Base-by-base conservation (phyloP, 2,797 vertebrate genomes). In the Amniataba percoides region DNA sequence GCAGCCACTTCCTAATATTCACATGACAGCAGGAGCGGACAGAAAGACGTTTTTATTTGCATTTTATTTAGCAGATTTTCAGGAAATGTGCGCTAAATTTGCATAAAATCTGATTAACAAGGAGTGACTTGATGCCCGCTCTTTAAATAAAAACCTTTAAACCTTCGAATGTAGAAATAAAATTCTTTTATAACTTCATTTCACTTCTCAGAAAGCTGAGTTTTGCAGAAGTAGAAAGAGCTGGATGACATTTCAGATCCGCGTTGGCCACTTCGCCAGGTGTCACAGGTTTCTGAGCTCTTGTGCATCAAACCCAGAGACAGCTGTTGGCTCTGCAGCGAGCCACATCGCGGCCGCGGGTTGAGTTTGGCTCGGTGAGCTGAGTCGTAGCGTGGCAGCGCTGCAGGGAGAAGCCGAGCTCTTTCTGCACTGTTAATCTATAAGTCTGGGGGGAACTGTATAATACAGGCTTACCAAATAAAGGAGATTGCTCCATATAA, bases 401-500 rank as follows among this genome's bases (percentile, higher is more conserved):
- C 63, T 61, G 81, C 66, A 34, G 78, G 57, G 76, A 72, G 66
- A 82, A 77, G 61, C 65, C 16, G 18, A 57, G 72, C 86, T 81
- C 78, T 61, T 83, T 66, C 76, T 72, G 46, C 72, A 23, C 65
- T 34, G 63, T 75, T 87, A 86, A 88, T 90, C 72, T 84, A 80
- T 57, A 79, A 73, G 82, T 89, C 89, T 91, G 88, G 84, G 66
- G 92, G 91, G 93, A 88, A 88, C 88, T 74, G 88, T 92, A 92
- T 90, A 92, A 93, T 56, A 91, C 81, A 73, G 80, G 51, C 87
- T 88, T 81, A 82, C 83, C 87, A 91, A 94, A 93, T 94, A 90
- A 94, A 94, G 85, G 48, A 87, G 81, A 89, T 89, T 91, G 90
- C 76, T 71, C 39, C 90, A 85, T 91, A 93, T 90, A 89, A 92